Evolutionary conservation across 2,888 invertebrate species (phyloP), one percentile per base, ranked within the genome.

Genomic region (Agonum fuliginosum): DNA sequence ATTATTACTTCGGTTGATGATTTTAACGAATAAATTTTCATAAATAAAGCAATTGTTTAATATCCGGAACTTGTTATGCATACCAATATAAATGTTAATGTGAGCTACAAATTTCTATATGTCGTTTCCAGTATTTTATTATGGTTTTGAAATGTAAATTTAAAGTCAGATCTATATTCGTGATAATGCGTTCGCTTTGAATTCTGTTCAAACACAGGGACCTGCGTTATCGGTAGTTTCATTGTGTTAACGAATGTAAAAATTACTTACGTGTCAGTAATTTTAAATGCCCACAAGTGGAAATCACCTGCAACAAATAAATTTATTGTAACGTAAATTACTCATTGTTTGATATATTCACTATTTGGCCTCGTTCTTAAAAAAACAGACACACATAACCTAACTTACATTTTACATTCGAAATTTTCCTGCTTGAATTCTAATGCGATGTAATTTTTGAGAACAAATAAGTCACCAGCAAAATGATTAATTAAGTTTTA

Each of bases 61-160:
- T 73, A 73, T 73, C 73, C 73, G 73, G 73, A 73, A 73, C 73
- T 73, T 51, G 73, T 58, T 73, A 58, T 73, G 73, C 73, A 73
- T 73, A 73, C 54, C 73, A 73, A 73, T 73, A 73, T 58, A 73
- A 73, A 73, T 73, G 73, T 58, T 37, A 73, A 73, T 73, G 51
- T 48, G 54, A 34, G 12, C 20, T 54, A 54, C 54, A 73, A 48
- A 71, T 71, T 71, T 46, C 43, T 43, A 48, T 48, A 48, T 48
- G 71, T 71, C 46, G 46, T 48, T 71, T 46, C 41, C 58, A 73
- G 19, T 69, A 69, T 54, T 73, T 54, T 73, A 73, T 73, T 73
- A 73, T 73, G 73, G 73, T 73, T 73, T 73, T 73, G 54, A 73
- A 54, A 73, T 73, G 73, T 73, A 73, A 73, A 73, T 73, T 73